Evolutionary conservation across 2,113 vertebrate genomes (phyloP).

Genomic region (Phyllostomus hastatus): DNA sequence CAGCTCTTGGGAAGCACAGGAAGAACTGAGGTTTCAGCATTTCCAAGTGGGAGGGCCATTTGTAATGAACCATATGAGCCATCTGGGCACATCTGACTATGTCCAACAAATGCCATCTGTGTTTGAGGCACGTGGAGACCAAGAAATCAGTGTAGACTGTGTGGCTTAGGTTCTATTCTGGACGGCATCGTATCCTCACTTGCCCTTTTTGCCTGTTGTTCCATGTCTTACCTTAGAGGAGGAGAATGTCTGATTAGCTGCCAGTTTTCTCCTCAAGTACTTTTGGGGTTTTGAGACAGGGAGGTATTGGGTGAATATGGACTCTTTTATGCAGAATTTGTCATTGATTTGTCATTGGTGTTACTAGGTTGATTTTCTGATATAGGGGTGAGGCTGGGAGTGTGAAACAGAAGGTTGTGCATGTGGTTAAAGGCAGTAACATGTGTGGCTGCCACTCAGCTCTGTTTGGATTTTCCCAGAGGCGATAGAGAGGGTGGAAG

Average conservation of each 20-base stretch:
- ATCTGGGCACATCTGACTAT: conserved; percentile 32
- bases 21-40: background rate
- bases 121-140: background rate
- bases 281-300: background rate
- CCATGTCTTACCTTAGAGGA: background rate
- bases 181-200: background rate
- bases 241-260: background rate
- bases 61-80: background rate
- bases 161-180: background rate
- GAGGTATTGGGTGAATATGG: background rate
- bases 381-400: background rate
- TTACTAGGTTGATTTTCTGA: background rate
- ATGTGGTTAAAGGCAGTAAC: background rate
- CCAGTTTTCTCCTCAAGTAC: background rate
- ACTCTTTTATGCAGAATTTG: background rate
- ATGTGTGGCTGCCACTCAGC: background rate
- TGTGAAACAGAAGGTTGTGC: background rate
- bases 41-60: conserved; percentile 39
- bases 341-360: background rate
- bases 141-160: background rate
- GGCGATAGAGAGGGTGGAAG: background rate
- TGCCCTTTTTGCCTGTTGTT: background rate
- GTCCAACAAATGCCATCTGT: conserved; percentile 67
- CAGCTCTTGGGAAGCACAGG: background rate
- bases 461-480: conserved; percentile 35